Conservation (phyloP, 2,113 vertebrate genomes). For the Ploceus nigricollis region DNA sequence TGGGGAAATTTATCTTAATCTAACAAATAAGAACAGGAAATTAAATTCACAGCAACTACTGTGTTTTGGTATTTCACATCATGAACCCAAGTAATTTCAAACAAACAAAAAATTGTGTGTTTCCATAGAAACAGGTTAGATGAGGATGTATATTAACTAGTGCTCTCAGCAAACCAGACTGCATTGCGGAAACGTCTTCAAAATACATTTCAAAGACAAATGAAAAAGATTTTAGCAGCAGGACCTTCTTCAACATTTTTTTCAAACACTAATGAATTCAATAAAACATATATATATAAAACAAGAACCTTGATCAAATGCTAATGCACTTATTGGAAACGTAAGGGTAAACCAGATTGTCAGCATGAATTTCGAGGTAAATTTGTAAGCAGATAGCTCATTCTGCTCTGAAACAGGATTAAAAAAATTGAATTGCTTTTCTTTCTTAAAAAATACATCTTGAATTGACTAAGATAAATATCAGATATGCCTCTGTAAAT, state of each 20-base stretch:
- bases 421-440: neutral
- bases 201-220: constrained; percentile 13
- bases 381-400: neutral
- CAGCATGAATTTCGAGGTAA: neutral
- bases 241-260: neutral
- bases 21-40: neutral
- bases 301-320: neutral
- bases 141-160: neutral
- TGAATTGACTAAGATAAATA: neutral
- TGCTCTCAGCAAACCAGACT: neutral
- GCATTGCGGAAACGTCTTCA: neutral
- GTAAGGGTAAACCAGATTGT: neutral
- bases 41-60: neutral
- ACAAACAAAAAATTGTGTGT: neutral
- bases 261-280: neutral
- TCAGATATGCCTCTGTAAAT: neutral
- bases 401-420: neutral
- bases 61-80: neutral
- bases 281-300: neutral
- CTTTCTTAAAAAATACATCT: neutral
- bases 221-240: neutral
- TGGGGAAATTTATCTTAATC: neutral
- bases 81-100: neutral
- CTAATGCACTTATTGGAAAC: neutral
- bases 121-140: constrained; percentile 31